These are phyloP conservation scores for Eutrigla gurnardus DNA, from an alignment of 2,797 vertebrate species.

Conservation along the genomic window DNA sequence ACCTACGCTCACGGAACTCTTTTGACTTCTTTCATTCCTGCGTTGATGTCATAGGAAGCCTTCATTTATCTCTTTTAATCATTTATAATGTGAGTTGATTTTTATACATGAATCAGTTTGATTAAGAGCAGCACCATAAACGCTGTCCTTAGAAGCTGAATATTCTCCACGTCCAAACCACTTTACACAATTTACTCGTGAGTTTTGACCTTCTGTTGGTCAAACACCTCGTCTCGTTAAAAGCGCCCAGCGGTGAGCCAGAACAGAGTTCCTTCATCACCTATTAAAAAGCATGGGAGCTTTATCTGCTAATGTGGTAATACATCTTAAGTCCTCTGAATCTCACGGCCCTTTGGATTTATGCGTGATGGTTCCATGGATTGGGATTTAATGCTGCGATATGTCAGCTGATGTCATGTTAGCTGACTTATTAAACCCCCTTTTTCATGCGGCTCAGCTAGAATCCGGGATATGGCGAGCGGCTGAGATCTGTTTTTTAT, in stretches of 20 bases:
- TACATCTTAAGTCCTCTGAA: conserved; percentile 46
- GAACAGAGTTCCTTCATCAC: not conserved
- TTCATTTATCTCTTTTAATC: not conserved
- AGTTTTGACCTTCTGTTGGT: conserved; percentile 10
- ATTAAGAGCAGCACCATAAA: not conserved
- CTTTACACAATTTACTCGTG: conserved; percentile 1
- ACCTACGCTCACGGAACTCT: not conserved
- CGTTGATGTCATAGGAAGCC: not conserved
- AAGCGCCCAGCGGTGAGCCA: conserved; percentile 12
- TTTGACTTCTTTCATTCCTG: not conserved
- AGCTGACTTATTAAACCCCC: conserved; percentile 60
- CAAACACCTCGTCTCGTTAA: conserved; percentile 1
- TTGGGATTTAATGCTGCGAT: conserved; percentile 58
- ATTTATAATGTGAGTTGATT: not conserved
- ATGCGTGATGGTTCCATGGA: conserved; percentile 43
- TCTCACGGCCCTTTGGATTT: conserved; percentile 49
- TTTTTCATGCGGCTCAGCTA: conserved; percentile 21
- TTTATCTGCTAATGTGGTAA: conserved; percentile 26
- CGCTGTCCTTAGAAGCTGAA: not conserved
- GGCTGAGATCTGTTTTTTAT: conserved; percentile 43
- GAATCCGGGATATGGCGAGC: conserved; percentile 31
- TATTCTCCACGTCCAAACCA: not conserved
- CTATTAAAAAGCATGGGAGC: conserved; percentile 18
- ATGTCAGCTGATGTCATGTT: conserved; percentile 60
- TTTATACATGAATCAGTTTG: not conserved